Evolutionary conservation across 2,797 vertebrate species (phyloP), one percentile per base, ranked within the genome.

Genomic region (Serranus cabrilla): DNA sequence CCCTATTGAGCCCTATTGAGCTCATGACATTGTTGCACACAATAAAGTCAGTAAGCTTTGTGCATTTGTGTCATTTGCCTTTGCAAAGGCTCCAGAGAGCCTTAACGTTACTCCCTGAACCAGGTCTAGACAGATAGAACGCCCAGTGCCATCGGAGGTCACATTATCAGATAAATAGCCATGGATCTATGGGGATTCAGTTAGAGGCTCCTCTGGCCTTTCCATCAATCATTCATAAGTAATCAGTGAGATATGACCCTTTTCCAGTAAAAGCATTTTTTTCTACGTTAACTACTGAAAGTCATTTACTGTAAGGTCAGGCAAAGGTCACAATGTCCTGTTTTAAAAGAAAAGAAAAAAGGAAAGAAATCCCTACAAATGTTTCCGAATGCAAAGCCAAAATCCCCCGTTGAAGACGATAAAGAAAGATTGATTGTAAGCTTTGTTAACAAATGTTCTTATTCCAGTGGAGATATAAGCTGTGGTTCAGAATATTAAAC

Each of bases 181-280:
- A 56, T 40, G 77, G 71, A 84, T 90, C 78, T 80, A 74, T 84
- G 60, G 58, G 71, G 71, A 79, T 80, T 72, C 45, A 72, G 46
- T 77, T 63, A 58, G 71, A 74, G 55, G 57, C 72, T 70, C 58
- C 27, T 20, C 71, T 79, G 83, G 69, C 82, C 82, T 82, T 51
- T 54, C 72, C 71, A 88, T 87, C 56, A 82, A 76, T 89, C 87
- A 87, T 71, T 76, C 34, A 68, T 79, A 80, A 68, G 60, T 40
- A 71, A 74, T 58, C 80, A 71, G 21, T 57, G 68, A 78, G 59
- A 75, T 80, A 76, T 71, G 61, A 61, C 43, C 37, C 20, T 23
- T 89, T 59, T 76, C 60, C 71, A 70, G 64, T 79, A 77, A 81
- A 76, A 66, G 12, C 79, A 40, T 40, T 73, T 63, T 47, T 57